phyloP scores from a whole-genome alignment of 2,797 vertebrate genomes.

The Prionace glauca region DNA sequence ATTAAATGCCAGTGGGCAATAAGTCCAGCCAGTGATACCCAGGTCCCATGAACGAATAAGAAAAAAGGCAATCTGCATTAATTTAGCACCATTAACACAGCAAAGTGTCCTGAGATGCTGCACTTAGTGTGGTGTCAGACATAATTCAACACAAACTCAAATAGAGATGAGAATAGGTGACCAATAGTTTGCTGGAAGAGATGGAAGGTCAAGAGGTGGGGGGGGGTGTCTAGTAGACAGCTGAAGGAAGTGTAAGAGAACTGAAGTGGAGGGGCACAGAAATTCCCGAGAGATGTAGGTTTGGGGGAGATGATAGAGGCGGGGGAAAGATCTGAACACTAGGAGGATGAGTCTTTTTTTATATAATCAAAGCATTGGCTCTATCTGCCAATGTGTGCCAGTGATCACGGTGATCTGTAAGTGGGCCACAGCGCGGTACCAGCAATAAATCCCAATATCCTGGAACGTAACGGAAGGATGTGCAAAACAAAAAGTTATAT shows the following conservation, averaged over 20 bases:
- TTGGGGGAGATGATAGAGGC: background rate
- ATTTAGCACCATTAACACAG: background rate
- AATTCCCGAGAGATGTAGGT: background rate
- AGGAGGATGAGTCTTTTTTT: background rate
- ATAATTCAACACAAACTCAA: background rate
- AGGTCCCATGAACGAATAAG: too few species aligned
- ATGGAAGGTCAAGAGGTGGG: too few species aligned
- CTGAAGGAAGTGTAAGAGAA: background rate
- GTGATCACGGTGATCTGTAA: background rate
- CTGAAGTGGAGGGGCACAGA: background rate
- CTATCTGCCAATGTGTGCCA: too few species aligned
- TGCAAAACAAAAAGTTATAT: background rate
- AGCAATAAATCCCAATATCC: background rate
- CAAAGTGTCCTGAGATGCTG: background rate
- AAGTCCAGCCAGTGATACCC: too few species aligned
- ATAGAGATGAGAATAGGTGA: background rate
- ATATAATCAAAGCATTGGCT: background rate
- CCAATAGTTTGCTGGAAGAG: background rate
- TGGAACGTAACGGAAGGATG: background rate
- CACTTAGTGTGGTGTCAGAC: background rate
- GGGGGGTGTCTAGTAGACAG: background rate
- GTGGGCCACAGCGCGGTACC: background rate
- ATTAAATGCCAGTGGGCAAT: too few species aligned
- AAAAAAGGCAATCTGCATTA: background rate
- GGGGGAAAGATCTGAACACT: background rate